Base-by-base conservation (phyloP, 2,888 invertebrate species). In the Tortricodes alternella region DNA sequence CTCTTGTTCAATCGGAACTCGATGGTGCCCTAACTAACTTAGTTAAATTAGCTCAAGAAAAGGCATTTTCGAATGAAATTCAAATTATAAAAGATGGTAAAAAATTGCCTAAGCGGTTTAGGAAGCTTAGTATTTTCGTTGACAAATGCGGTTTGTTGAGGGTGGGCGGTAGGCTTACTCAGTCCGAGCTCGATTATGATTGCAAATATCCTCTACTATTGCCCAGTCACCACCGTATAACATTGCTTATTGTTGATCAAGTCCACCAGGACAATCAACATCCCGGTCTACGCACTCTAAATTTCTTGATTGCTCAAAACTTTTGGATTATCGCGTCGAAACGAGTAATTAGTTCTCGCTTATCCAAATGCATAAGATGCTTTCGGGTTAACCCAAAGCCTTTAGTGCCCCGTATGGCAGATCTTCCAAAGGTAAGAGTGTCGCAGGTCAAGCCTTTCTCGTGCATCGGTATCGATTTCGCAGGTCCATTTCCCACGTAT, bases 401-500 rank as follows among this genome's bases (percentile, higher is more conserved):
- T 2, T 8, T 11, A 8, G 2, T 2, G 9, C 35, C 35, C 9
- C 35, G 7, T 15, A 37, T 37, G 35, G 16, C 18, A 0, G 35
- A 37, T 24, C 41, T 24, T 13, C 23, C 41, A 2, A 41, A 13
- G 8, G 35, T 18, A 9, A 7, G 35, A 2, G 15, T 37, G 3
- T 18, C 35, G 5, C 9, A 16, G 9, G 35, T 37, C 16, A 63
- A 61, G 41, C 46, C 61, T 0, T 63, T 63, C 21, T 7, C 35
- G 1, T 51, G 58, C 23, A 57, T 58, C 0, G 61, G 61, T 1
- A 39, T 37, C 6, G 56, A 59, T 11, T 60, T 46, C 24, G 58
- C 52, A 1, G 52, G 58, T 1, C 52, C 58, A 3, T 9, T 58
- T 8, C n/a, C 7, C 1, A 24, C 48, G 2, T 39, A 50, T 2